Base-by-base conservation (phyloP, 2,797 vertebrate species). In the Gadopsis bispinosus region DNA sequence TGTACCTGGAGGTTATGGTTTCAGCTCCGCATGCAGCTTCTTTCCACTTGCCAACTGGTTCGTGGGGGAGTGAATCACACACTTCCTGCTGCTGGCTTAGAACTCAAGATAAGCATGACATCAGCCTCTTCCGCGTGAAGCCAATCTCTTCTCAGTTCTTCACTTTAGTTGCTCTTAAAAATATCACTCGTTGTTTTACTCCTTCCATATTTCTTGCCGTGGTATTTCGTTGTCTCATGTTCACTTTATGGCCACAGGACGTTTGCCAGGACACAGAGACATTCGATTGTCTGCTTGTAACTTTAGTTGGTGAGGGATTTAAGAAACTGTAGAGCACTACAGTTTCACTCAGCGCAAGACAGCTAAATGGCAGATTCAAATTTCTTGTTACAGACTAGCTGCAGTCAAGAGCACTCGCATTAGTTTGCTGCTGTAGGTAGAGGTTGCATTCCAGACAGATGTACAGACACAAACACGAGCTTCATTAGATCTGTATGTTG, bases 401-500 rank as follows among this genome's bases (percentile, higher is more conserved):
- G 51, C 29, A 37, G 48, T 41, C 39, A 69, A 61, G 33, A 60
- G 26, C 31, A 9, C 13, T 61, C 9, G 10, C 26, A 59, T 1
- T 31, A 29, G 48, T 73, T 55, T 45, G 22, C 69, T 72, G 59
- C 75, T 70, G 58, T 50, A 73, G 62, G 79, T 79, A 83, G 85
- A 86, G 51, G 81, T 64, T 81, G 58, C 81, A 91, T 90, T 90
- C 82, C 80, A 68, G 17, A 61, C 59, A 73, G 61, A 79, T 77
- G 87, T 75, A 89, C 35, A 66, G 67, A 86, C 37, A 79, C 80
- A 89, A 88, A 88, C 65, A 59, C 81, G 79, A 33, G 47, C 87
- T 92, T 83, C 63, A 80, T 92, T 76, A 88, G 64, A 64, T 64
- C 56, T 80, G 65, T 59, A 56, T 75, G 65, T 50, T 79, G 80